phyloP scores from a whole-genome alignment of 2,113 vertebrate species.

The Dipodomys spectabilis region DNA sequence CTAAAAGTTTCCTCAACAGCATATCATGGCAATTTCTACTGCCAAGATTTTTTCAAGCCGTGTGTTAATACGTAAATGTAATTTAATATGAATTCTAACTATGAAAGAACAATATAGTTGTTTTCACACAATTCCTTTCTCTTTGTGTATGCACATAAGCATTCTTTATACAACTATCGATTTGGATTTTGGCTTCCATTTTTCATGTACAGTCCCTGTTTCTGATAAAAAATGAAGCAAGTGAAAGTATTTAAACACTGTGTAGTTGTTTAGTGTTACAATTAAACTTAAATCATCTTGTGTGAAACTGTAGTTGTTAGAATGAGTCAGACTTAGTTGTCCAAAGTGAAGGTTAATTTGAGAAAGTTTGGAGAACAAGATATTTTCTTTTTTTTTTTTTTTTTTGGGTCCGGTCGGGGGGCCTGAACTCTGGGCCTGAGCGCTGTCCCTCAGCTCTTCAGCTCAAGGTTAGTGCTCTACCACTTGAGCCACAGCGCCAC shows the following conservation, averaged over 20 bases:
- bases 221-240: conserved; percentile 27
- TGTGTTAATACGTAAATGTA: neutral
- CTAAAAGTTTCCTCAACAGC: too few species aligned
- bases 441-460: too few species aligned
- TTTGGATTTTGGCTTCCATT: conserved; percentile 36
- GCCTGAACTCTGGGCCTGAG: too few species aligned
- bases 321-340: neutral
- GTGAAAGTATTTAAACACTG: neutral
- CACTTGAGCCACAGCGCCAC: too few species aligned
- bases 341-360: neutral
- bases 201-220: neutral
- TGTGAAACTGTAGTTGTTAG: conserved; percentile 9
- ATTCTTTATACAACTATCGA: neutral
- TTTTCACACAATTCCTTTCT: neutral
- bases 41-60: neutral
- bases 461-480: too few species aligned
- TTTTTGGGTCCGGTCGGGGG: too few species aligned
- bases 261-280: neutral
- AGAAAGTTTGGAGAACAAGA: neutral
- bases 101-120: neutral
- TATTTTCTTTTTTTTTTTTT: neutral
- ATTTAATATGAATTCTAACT: neutral
- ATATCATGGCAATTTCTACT: too few species aligned
- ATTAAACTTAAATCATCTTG: conserved; percentile 12
- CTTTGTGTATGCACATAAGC: neutral